Conservation (phyloP, 2,888 invertebrate genomes). For the Thecocarcelia acutangulata region DNA sequence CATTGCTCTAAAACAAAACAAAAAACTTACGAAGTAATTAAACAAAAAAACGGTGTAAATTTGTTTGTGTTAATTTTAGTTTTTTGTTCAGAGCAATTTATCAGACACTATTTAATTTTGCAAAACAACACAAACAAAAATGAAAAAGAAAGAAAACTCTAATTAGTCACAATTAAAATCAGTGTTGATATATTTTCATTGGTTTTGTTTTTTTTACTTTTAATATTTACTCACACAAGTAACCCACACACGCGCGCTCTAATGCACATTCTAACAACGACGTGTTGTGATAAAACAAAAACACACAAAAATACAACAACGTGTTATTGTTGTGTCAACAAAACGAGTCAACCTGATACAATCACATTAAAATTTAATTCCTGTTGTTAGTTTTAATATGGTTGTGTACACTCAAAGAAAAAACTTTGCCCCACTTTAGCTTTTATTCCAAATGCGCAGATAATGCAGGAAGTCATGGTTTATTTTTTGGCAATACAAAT, state of each 20-base stretch:
- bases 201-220: neutral
- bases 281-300: neutral
- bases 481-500: too few species aligned
- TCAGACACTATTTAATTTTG: neutral
- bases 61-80: constrained; percentile 13
- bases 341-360: neutral
- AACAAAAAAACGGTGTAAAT: neutral
- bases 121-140: constrained; percentile 4
- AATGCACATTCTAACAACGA: neutral
- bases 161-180: constrained; percentile 62
- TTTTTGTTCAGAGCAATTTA: too few species aligned
- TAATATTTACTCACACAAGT: neutral
- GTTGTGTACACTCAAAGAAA: too few species aligned
- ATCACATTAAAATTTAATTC: constrained; percentile 15
- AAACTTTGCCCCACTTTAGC: too few species aligned
- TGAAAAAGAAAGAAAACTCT: constrained; percentile 43
- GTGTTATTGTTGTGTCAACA: constrained; percentile 10
- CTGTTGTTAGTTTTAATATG: neutral
- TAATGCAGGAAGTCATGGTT: too few species aligned
- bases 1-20: too few species aligned
- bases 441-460: too few species aligned
- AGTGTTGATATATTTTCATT: constrained; percentile 12
- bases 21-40: too few species aligned
- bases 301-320: too few species aligned
- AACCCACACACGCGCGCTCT: neutral